These are phyloP conservation scores for Crenuchus spilurus DNA, from an alignment of 2,797 vertebrate species.

Conservation along the genomic window DNA sequence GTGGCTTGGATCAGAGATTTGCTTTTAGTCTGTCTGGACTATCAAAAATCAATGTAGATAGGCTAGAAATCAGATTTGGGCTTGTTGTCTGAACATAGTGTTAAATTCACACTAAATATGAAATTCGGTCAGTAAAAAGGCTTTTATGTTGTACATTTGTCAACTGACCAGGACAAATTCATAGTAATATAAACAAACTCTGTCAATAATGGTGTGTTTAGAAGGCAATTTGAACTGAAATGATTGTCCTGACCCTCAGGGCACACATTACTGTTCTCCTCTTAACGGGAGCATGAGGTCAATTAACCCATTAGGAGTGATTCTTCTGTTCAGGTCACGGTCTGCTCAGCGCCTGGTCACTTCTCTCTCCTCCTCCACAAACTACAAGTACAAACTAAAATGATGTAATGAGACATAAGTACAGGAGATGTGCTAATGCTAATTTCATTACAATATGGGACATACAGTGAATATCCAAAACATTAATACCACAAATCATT, in stretches of 20 bases:
- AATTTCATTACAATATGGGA: background rate
- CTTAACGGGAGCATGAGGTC: slow-evolving; percentile 8
- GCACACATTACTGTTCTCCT: background rate
- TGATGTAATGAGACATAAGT: too few species aligned
- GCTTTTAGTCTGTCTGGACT: too few species aligned
- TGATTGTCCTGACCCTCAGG: slow-evolving; percentile 15
- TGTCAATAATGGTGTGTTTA: slow-evolving; percentile 23
- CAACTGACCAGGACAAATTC: background rate
- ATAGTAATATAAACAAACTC: background rate
- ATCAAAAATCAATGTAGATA: too few species aligned
- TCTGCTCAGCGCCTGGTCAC: background rate
- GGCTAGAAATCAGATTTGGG: too few species aligned
- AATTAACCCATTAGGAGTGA: slow-evolving; percentile 23
- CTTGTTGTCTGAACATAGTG: too few species aligned
- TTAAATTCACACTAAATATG: too few species aligned
- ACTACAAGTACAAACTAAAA: background rate
- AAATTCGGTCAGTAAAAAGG: too few species aligned
- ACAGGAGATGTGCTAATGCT: background rate
- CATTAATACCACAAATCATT: too few species aligned
- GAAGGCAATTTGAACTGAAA: slow-evolving; percentile 2
- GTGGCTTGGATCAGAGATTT: too few species aligned
- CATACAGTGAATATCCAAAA: too few species aligned
- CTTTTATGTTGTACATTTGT: too few species aligned
- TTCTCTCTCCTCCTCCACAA: background rate
- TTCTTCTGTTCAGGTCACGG: background rate